phyloP scores from a whole-genome alignment of 2,113 vertebrate genomes.

The Nematolebias whitei region DNA sequence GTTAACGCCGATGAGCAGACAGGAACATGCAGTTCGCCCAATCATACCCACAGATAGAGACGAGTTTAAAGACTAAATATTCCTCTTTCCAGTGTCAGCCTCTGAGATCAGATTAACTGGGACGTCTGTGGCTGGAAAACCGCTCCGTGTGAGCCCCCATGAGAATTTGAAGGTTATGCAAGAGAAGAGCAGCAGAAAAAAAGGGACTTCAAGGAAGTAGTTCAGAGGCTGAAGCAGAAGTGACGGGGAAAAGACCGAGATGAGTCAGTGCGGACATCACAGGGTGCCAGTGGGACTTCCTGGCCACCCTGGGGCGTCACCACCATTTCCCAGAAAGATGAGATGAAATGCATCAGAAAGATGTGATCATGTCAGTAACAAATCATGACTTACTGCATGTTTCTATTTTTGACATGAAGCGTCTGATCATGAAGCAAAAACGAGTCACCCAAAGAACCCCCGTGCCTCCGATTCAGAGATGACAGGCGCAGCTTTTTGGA shows the following conservation, averaged over 20 bases:
- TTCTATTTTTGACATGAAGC: slow-evolving; percentile 8
- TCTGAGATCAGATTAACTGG: slow-evolving; percentile 48
- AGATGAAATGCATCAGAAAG: slow-evolving; percentile 6
- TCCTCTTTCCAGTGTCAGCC: slow-evolving; percentile 16
- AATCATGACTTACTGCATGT: neutral
- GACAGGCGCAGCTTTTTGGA: neutral
- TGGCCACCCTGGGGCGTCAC: neutral
- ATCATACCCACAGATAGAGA: too few species aligned
- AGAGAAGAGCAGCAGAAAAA: slow-evolving; percentile 31
- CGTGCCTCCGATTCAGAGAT: neutral
- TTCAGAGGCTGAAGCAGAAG: slow-evolving; percentile 16
- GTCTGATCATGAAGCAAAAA: slow-evolving; percentile 2
- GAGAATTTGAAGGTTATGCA: slow-evolving; percentile 66
- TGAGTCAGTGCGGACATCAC: slow-evolving; percentile 22
- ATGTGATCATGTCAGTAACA: neutral
- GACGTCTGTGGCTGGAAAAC: slow-evolving; percentile 49
- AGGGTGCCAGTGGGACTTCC: neutral
- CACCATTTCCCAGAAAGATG: neutral
- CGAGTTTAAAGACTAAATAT: neutral
- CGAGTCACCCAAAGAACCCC: neutral
- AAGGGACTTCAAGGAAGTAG: slow-evolving; percentile 38
- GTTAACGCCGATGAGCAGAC: too few species aligned
- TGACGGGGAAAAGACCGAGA: neutral
- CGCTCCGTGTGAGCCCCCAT: slow-evolving; percentile 48
- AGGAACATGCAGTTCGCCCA: too few species aligned